These are phyloP conservation scores for Melinopterus prodromus DNA, from an alignment of 2,888 invertebrate species.

Conservation along the genomic window DNA sequence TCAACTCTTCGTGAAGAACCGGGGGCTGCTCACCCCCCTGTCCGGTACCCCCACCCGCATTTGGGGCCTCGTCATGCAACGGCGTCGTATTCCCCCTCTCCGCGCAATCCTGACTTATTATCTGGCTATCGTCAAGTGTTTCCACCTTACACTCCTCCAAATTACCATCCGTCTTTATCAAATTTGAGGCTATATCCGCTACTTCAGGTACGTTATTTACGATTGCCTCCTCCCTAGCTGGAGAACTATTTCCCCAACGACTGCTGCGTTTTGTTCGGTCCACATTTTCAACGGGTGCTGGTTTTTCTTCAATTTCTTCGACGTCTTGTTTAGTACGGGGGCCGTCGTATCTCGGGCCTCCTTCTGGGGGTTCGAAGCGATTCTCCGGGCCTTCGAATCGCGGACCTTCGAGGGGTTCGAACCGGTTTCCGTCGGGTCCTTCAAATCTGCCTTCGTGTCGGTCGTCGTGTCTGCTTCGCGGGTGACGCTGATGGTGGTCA, in stretches of 20 bases:
- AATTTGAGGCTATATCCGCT: constrained; percentile 10
- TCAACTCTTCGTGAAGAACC: constrained; percentile 19
- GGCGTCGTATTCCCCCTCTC: constrained; percentile 50
- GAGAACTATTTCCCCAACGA: constrained; percentile 49
- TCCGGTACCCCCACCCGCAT: constrained; percentile 21
- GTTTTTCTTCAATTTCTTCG: constrained; percentile 29
- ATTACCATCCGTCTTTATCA: background rate
- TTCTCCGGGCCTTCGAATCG: constrained; percentile 20
- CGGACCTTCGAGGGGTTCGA: constrained; percentile 19
- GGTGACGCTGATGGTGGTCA: constrained; percentile 43
- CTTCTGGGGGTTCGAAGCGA: constrained; percentile 7
- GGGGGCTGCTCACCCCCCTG: constrained; percentile 19
- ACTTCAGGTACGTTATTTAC: background rate
- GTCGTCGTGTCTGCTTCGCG: constrained; percentile 51
- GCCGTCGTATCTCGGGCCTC: constrained; percentile 43
- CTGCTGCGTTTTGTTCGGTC: constrained; percentile 41
- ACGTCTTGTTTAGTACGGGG: constrained; percentile 30
- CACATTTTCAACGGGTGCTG: constrained; percentile 36
- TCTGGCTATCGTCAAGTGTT: constrained; percentile 24
- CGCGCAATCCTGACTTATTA: constrained; percentile 32
- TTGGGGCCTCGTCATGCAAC: constrained; percentile 46
- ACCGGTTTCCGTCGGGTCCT: background rate
- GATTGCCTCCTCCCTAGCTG: background rate
- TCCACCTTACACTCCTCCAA: constrained; percentile 32
- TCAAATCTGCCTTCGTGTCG: constrained; percentile 37